Conservation (phyloP, 1,140 invertebrate genomes). For the Brachionus koreanus region DNA sequence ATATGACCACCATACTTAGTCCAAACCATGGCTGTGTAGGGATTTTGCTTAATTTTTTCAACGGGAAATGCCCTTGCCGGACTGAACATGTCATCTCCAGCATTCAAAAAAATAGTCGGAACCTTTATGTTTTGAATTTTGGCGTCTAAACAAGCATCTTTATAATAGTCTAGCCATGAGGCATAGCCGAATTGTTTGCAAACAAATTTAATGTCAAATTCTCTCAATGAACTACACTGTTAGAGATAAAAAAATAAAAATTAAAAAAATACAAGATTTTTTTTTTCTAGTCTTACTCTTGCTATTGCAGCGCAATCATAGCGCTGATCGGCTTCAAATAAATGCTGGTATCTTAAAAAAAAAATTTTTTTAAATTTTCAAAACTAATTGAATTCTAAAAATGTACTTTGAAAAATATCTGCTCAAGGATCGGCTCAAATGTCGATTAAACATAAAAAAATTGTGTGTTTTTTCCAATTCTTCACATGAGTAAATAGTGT, state of each 20-base stretch:
- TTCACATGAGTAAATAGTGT: conserved; percentile 41
- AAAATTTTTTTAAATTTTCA: background rate
- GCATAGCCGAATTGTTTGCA: conserved; percentile 74
- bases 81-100: conserved; percentile 80
- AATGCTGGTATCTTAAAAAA: conserved; percentile 15
- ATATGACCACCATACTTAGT: conserved; percentile 78
- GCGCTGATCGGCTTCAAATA: conserved; percentile 31
- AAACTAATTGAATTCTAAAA: background rate
- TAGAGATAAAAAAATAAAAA: no score
- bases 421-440: background rate
- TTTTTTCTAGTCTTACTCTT: background rate
- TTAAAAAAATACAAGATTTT: no score
- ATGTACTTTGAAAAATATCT: conserved; percentile 41
- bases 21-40: conserved; percentile 71
- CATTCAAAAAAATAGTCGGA: conserved; percentile 72
- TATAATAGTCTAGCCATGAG: conserved; percentile 74
- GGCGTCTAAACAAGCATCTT: conserved; percentile 68
- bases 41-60: conserved; percentile 64
- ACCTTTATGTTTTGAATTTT: conserved; percentile 69
- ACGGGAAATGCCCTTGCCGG: conserved; percentile 69
- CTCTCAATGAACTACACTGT: conserved; percentile 60
- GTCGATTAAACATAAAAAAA: conserved; percentile 28
- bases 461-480: conserved; percentile 30
- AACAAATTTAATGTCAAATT: conserved; percentile 79
- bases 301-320: conserved; percentile 40